phyloP scores from a whole-genome alignment of 2,113 vertebrate genomes.

The Phyllostomus hastatus region DNA sequence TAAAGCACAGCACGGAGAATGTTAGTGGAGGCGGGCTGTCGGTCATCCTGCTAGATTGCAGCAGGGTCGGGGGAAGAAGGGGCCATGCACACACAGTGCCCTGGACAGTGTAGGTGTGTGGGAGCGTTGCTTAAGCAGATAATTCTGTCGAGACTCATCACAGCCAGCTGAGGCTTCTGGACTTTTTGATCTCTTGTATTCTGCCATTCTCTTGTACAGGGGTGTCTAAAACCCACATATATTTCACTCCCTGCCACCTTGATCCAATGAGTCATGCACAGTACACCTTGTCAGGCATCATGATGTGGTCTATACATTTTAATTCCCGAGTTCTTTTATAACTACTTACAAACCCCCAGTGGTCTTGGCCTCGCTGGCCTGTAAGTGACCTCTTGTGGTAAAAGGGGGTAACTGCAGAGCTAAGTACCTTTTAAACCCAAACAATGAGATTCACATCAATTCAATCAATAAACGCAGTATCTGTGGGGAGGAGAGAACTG shows the following conservation, averaged over 20 bases:
- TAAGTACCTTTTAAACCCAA: neutral
- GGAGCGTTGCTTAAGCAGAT: neutral
- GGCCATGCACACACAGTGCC: rapidly evolving
- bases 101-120: neutral
- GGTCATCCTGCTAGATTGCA: neutral
- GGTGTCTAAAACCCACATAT: neutral
- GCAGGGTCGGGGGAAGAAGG: neutral
- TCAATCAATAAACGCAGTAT: neutral
- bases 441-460: neutral
- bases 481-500: neutral
- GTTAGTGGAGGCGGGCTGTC: neutral
- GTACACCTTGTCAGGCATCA: neutral
- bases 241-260: neutral
- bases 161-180: neutral
- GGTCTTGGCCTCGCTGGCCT: constrained; percentile 23
- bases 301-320: neutral
- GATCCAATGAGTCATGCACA: neutral
- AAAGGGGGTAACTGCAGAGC: neutral
- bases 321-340: neutral
- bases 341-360: neutral
- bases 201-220: neutral
- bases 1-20: neutral
- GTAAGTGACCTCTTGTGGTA: constrained; percentile 58
- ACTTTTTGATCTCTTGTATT: neutral
- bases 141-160: neutral